A percentile compares a stretch with the other conserved stretches of the same genome.
These are phyloP conservation scores for Heliothis peltigera DNA, from an alignment of 2,888 invertebrate genomes.

Conservation along the genomic window DNA sequence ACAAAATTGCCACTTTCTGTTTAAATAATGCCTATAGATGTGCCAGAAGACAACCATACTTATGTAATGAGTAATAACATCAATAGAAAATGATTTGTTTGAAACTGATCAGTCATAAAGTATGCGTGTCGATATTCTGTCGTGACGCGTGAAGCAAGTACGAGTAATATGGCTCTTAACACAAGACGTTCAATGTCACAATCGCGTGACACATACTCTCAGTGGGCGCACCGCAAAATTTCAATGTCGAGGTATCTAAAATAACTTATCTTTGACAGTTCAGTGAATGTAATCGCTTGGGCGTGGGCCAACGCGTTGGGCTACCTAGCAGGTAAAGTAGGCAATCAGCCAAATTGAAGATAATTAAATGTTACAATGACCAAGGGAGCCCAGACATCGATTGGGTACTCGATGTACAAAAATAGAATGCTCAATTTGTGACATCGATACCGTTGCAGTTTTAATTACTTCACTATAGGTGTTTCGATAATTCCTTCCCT, in stretches of 20 bases:
- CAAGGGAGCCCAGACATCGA: slow-evolving; percentile 81
- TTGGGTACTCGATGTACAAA: slow-evolving; percentile 68
- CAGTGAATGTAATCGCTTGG: slow-evolving; percentile 87
- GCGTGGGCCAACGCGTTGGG: slow-evolving; percentile 76
- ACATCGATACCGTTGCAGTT: slow-evolving; percentile 49
- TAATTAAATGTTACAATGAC: slow-evolving; percentile 88
- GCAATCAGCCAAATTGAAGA: slow-evolving; percentile 87
- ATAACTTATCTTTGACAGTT: slow-evolving; percentile 90
- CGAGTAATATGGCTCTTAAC: slow-evolving; percentile 62
- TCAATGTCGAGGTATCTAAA: slow-evolving; percentile 88
- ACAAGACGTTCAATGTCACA: slow-evolving; percentile 70
- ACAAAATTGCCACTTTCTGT: slow-evolving; percentile 20
- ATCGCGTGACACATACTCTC: slow-evolving; percentile 71
- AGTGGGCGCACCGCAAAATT: slow-evolving; percentile 70
- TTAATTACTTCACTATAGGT: slow-evolving; percentile 37
- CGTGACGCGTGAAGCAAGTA: slow-evolving; percentile 28
- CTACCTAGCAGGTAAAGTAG: slow-evolving; percentile 87
- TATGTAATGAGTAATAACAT: slow-evolving; percentile 38
- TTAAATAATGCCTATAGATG: slow-evolving; percentile 37
- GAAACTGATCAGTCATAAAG: slow-evolving; percentile 31
- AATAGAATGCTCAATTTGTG: slow-evolving; percentile 68
- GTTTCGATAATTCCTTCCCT: slow-evolving; percentile 9
- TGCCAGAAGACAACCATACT: slow-evolving; percentile 11
- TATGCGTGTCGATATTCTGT: slow-evolving; percentile 26
- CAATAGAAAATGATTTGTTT: slow-evolving; percentile 35